These are phyloP conservation scores for Pherbina coryleti DNA, from an alignment of 2,888 invertebrate species.

Conservation along the genomic window DNA sequence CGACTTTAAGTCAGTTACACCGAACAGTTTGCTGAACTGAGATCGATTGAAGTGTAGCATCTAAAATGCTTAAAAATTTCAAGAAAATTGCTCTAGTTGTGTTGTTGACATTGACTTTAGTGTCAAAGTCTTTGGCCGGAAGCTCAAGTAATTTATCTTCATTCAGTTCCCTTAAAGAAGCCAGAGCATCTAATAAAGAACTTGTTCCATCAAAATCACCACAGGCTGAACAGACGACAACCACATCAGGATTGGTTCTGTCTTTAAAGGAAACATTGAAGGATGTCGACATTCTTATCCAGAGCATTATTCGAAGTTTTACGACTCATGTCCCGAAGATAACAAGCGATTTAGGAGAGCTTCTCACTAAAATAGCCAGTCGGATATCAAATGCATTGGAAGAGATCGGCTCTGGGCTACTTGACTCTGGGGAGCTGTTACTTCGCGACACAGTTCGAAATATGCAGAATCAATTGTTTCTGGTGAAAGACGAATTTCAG, in stretches of 20 bases:
- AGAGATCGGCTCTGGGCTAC: conserved; percentile 46
- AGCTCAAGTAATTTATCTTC: background rate
- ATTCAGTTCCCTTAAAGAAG: background rate
- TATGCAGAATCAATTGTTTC: conserved; percentile 46
- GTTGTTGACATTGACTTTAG: background rate
- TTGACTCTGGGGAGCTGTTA: conserved; percentile 46
- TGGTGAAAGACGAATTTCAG: conserved; percentile 48
- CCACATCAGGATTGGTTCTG: background rate
- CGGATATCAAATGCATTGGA: conserved; percentile 48
- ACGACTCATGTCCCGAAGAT: conserved; percentile 42
- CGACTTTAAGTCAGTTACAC: background rate
- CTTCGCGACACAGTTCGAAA: conserved; percentile 47
- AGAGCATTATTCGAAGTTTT: conserved; percentile 40
- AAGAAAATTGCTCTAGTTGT: background rate
- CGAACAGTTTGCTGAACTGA: background rate
- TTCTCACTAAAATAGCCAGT: conserved; percentile 47
- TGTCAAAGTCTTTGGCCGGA: background rate
- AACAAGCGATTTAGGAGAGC: conserved; percentile 40
- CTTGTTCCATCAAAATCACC: no score
- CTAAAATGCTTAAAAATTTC: background rate
- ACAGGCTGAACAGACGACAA: background rate
- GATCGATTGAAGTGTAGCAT: background rate
- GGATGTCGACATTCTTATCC: conserved; percentile 45
- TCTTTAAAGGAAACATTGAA: conserved; percentile 36
- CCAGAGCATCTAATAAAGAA: no score